Evolutionary conservation across 2,113 vertebrate genomes (phyloP).

Genomic region (Myotis lucifugus): DNA sequence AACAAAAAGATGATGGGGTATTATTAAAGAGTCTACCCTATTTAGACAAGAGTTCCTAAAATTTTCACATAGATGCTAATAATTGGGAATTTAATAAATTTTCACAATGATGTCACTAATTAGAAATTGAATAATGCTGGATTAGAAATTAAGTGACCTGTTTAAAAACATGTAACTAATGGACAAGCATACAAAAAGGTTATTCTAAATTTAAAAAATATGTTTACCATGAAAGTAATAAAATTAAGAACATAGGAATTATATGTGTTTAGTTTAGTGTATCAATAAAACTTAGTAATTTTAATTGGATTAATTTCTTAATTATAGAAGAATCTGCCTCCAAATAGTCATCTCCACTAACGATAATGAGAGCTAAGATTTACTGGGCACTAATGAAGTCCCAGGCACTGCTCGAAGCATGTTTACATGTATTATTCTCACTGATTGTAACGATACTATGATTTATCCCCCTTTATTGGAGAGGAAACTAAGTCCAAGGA

Average conservation of each 20-base stretch:
- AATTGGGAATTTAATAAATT: neutral
- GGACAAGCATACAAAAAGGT: slow-evolving; percentile 6
- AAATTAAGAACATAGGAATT: neutral
- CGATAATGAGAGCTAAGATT: neutral
- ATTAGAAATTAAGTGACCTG: neutral
- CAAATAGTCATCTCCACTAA: neutral
- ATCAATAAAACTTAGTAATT: neutral
- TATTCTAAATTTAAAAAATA: slow-evolving; percentile 36
- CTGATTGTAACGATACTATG: neutral
- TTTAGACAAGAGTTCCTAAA: slow-evolving; percentile 6
- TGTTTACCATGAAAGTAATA: slow-evolving; percentile 27
- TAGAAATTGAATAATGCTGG: neutral
- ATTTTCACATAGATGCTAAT: slow-evolving; percentile 12
- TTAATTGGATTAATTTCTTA: neutral
- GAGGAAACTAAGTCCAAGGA: slow-evolving; percentile 18
- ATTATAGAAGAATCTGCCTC: neutral
- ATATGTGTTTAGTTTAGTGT: neutral
- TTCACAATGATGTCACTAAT: neutral
- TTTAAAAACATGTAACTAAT: slow-evolving; percentile 42
- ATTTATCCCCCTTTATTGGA: neutral
- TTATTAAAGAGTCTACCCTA: neutral
- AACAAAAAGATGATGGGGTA: neutral
- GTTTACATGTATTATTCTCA: neutral
- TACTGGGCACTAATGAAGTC: neutral
- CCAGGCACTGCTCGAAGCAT: neutral